Evolutionary conservation across 2,113 vertebrate genomes (phyloP).

Genomic region (Cryptomyrus ogoouensis): DNA sequence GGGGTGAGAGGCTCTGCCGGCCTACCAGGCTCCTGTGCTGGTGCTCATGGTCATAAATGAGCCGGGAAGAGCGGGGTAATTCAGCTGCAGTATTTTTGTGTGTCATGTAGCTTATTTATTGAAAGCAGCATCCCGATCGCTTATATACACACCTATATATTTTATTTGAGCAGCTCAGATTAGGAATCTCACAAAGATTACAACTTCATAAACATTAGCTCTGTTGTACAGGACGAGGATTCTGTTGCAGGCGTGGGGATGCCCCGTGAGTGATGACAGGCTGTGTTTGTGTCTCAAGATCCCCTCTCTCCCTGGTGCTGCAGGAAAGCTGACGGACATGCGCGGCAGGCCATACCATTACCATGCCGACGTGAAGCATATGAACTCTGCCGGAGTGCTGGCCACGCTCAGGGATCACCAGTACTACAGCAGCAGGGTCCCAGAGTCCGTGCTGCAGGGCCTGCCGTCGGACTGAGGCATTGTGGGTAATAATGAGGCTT

Average conservation of each 20-base stretch:
- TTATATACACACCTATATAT: not conserved
- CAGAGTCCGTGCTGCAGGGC: conserved; percentile 71
- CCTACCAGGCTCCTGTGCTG: not conserved
- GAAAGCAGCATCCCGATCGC: not conserved
- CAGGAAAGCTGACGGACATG: conserved; percentile 89
- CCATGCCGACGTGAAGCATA: conserved; percentile 82
- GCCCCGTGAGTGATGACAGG: not conserved
- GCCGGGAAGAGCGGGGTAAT: not conserved
- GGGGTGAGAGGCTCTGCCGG: conserved; percentile 62
- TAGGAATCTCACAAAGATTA: not conserved
- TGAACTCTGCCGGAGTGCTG: conserved; percentile 91
- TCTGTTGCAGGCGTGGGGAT: not conserved
- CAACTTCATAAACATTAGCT: not conserved
- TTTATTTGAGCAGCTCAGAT: not conserved
- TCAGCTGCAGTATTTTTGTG: not conserved
- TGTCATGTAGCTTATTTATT: not conserved
- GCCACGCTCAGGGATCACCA: conserved; percentile 80
- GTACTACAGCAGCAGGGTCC: conserved; percentile 81
- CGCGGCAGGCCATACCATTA: conserved; percentile 79
- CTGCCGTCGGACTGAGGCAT: conserved; percentile 52
- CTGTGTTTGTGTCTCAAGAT: not conserved
- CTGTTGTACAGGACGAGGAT: not conserved
- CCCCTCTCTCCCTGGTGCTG: not conserved
- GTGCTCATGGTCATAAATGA: not conserved
- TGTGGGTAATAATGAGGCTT: not conserved